Conservation (phyloP, 2,888 invertebrate species). For the Drepanosiphum platanoidis region DNA sequence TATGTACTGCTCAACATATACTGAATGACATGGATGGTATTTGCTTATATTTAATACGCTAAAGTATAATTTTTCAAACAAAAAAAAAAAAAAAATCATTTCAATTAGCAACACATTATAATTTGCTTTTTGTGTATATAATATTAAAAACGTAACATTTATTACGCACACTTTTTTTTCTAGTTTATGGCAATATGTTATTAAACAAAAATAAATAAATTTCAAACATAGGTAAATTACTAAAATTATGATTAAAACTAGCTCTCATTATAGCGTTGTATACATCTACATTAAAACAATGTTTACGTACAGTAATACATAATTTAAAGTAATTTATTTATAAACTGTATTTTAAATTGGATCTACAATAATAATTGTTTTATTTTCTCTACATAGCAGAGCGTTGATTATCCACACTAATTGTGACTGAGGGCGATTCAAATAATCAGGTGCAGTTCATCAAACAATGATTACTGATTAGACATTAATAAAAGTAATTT, state of each 20-base stretch:
- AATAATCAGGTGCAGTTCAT: too few species aligned
- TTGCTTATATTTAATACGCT: background rate
- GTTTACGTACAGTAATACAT: background rate
- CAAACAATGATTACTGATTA: too few species aligned
- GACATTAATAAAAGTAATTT: too few species aligned
- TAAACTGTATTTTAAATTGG: background rate
- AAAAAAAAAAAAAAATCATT: background rate
- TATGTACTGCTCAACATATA: too few species aligned
- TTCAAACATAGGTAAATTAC: background rate
- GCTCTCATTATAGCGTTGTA: background rate
- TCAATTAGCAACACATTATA: background rate
- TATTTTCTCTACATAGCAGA: background rate
- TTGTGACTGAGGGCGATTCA: too few species aligned
- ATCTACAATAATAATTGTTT: background rate
- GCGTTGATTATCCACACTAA: background rate
- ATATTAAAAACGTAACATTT: background rate
- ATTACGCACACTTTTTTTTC: background rate
- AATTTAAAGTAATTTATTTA: background rate
- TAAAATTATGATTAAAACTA: conserved; percentile 4
- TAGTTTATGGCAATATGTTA: conserved; percentile 44
- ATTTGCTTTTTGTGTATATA: background rate
- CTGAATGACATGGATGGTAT: background rate
- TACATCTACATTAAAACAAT: too few species aligned
- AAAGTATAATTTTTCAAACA: background rate
- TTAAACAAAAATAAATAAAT: conserved; percentile 19